Conservation (phyloP, 2,113 vertebrate genomes). For the Dasyprocta punctata region DNA sequence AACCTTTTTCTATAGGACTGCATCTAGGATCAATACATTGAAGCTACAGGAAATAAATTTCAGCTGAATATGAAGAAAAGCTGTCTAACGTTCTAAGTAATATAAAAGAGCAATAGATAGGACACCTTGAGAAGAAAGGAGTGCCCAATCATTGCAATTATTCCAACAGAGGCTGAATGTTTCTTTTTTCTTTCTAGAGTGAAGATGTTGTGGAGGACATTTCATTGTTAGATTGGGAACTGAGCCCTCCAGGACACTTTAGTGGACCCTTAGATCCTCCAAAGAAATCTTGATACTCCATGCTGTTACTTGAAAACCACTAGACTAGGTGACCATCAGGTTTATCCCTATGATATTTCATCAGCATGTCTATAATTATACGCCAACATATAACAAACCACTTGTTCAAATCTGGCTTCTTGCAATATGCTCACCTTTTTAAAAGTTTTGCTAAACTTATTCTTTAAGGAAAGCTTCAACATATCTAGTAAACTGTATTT, state of each 20-base stretch:
- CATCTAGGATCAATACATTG: not conserved
- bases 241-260: not conserved
- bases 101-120: not conserved
- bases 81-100: not conserved
- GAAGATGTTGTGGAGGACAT: not conserved
- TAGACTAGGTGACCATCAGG: not conserved
- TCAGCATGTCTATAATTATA: not conserved
- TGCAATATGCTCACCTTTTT: not conserved
- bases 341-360: slow-evolving; percentile 7
- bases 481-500: not conserved
- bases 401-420: slow-evolving; percentile 13
- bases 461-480: not conserved
- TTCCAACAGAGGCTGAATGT: not conserved
- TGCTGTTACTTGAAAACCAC: slow-evolving; percentile 21
- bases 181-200: not conserved
- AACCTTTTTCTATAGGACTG: not conserved
- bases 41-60: slow-evolving; percentile 45
- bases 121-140: not conserved
- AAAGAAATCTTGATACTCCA: not conserved
- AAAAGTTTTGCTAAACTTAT: slow-evolving; percentile 13
- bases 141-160: not conserved
- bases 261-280: not conserved
- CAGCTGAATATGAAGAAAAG: slow-evolving; percentile 12
- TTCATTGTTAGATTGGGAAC: not conserved
- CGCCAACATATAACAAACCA: not conserved